phyloP scores from a whole-genome alignment of 2,888 invertebrate genomes.

The Acanthococcus lagerstroemiae region DNA sequence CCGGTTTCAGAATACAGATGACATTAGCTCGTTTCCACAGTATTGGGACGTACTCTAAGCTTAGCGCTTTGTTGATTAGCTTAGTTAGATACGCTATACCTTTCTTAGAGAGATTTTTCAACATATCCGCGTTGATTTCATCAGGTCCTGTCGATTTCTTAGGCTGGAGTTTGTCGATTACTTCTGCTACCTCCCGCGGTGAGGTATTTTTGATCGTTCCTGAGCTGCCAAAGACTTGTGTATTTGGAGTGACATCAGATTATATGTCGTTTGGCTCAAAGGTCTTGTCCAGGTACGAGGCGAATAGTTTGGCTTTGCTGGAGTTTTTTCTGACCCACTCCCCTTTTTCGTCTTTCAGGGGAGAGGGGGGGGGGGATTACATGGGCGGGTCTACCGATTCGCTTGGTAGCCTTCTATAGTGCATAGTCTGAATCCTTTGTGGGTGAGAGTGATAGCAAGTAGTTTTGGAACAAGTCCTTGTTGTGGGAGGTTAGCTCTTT shows the following conservation, averaged over 20 bases:
- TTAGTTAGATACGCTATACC: neutral
- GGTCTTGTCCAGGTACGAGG: neutral
- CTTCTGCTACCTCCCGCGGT: neutral
- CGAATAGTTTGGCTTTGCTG: neutral
- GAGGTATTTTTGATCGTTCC: neutral
- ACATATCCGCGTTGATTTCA: neutral
- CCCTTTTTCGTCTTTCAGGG: neutral
- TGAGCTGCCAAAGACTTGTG: neutral
- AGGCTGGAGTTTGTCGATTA: neutral
- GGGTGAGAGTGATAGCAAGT: neutral
- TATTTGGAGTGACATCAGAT: neutral
- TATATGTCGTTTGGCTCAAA: neutral
- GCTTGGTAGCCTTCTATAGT: conserved; percentile 7
- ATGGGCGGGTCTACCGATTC: neutral
- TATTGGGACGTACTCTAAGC: neutral
- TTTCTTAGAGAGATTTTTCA: neutral
- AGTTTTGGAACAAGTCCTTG: neutral
- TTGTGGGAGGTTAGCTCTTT: neutral
- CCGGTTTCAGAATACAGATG: neutral
- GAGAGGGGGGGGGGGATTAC: neutral
- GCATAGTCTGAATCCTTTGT: neutral
- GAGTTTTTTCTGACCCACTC: neutral
- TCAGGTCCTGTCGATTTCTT: neutral
- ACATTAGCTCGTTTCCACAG: neutral
- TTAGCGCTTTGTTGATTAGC: neutral